phyloP scores from a whole-genome alignment of 2,797 vertebrate genomes.

The Enteromius mattozi region DNA sequence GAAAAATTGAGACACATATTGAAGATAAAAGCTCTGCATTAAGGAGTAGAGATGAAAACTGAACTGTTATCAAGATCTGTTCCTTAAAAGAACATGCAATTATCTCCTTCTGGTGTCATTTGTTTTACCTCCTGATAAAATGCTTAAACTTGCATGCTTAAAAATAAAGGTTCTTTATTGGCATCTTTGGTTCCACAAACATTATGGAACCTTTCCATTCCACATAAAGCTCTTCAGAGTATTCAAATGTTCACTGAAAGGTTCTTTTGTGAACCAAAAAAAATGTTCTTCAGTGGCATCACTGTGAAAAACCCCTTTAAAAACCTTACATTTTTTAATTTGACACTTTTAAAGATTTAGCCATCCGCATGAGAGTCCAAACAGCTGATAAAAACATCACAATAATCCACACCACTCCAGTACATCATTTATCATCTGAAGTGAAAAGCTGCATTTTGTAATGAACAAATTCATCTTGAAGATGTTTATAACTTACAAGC shows the following conservation, averaged over 20 bases:
- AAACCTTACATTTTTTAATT: too few relatives aligned
- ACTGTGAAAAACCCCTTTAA: too few relatives aligned
- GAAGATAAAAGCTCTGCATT: slow-evolving; percentile 59
- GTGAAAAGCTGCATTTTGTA: not conserved
- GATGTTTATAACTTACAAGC: not conserved
- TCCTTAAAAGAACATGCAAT: slow-evolving; percentile 16
- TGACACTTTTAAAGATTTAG: too few relatives aligned
- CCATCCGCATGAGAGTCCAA: too few relatives aligned
- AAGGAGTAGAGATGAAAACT: slow-evolving; percentile 64
- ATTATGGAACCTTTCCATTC: not conserved
- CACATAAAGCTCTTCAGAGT: not conserved
- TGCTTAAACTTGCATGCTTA: not conserved
- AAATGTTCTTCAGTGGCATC: too few relatives aligned
- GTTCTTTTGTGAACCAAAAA: not conserved
- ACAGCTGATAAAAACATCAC: not conserved
- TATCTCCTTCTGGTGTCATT: not conserved
- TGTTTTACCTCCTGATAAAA: not conserved
- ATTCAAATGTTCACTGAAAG: not conserved
- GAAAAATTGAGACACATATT: slow-evolving; percentile 62
- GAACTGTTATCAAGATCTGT: slow-evolving; percentile 51
- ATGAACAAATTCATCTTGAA: not conserved
- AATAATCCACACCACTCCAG: not conserved
- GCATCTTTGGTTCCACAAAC: not conserved
- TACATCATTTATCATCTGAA: not conserved
- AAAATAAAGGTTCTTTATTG: not conserved